These are phyloP conservation scores for Drosophila mojavensis DNA, from an alignment of 1,140 invertebrate genomes.

Conservation along the genomic window DNA sequence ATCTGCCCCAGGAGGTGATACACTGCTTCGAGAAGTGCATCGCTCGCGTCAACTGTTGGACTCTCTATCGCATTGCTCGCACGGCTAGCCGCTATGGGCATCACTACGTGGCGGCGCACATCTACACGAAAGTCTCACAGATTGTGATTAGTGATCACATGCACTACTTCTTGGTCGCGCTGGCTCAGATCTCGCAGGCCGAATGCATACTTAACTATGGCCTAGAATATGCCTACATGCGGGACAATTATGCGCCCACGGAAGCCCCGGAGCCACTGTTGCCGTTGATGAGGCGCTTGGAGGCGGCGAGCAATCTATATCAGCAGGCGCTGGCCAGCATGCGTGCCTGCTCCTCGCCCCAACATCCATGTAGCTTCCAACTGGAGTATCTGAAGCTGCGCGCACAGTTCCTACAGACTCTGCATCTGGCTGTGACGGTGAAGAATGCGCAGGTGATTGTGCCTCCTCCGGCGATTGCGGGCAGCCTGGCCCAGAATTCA, in stretches of 20 bases:
- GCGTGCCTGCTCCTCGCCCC: conserved; percentile 86
- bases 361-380: conserved; percentile 87
- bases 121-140: conserved; percentile 88
- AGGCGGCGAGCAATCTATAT: conserved; percentile 87
- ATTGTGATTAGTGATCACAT: conserved; percentile 94
- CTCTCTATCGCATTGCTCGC: conserved; percentile 93
- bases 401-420: conserved; percentile 90
- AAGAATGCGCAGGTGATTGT: conserved; percentile 94
- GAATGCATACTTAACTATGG: conserved; percentile 86
- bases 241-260: conserved; percentile 62
- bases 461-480: conserved; percentile 96
- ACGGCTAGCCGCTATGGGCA: conserved; percentile 93
- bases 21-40: conserved; percentile 86
- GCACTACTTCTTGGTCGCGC: conserved; percentile 94
- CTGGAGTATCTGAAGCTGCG: conserved; percentile 91
- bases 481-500: conserved; percentile 90
- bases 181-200: conserved; percentile 89
- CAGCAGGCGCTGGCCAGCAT: conserved; percentile 89
- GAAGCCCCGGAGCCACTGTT: conserved; percentile 50
- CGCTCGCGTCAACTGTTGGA: conserved; percentile 90
- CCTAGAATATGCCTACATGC: conserved; percentile 65
- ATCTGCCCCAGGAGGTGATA: conserved; percentile 86
- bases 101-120: conserved; percentile 88
- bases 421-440: conserved; percentile 90
- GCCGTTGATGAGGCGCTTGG: conserved; percentile 86